A percentile compares a stretch with the other conserved stretches of the same genome.
Conservation (phyloP, 2,113 vertebrate genomes). For the Antechinus stuartii region DNA sequence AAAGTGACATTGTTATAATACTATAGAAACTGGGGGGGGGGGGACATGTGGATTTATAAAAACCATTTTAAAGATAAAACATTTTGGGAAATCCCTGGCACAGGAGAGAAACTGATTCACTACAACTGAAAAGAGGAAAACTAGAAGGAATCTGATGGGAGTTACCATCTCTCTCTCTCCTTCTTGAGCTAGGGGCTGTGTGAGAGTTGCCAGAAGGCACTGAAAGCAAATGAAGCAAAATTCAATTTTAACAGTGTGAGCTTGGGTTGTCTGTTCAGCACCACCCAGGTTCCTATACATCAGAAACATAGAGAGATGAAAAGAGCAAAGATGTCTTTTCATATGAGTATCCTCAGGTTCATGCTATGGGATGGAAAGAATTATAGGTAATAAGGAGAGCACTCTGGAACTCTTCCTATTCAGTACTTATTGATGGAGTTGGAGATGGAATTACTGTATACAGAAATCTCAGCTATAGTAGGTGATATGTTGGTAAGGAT, state of each 20-base stretch:
- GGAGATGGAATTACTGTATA: not conserved
- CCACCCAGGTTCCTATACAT: not conserved
- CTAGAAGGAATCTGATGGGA: not conserved
- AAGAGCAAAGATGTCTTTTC: not conserved
- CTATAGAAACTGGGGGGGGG: not conserved
- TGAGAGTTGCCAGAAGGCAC: not conserved
- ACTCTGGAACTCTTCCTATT: not conserved
- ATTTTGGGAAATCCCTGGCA: not conserved
- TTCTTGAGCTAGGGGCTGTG: not conserved
- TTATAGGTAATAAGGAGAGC: not conserved
- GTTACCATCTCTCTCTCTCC: not conserved
- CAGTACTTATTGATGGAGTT: not conserved
- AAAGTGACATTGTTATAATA: not conserved
- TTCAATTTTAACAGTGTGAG: not conserved
- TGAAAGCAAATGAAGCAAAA: not conserved
- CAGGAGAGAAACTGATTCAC: not conserved
- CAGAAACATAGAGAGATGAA: not conserved
- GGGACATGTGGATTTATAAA: not conserved
- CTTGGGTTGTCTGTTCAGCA: not conserved
- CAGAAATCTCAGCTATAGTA: not conserved
- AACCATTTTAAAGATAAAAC: not conserved
- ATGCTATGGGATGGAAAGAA: not conserved
- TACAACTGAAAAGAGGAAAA: not conserved
- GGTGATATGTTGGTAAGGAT: not conserved
- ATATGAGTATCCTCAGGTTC: not conserved